Evolutionary conservation across 2,113 vertebrate species (phyloP), one percentile per base, ranked within the genome.

Genomic region (Pseudorectes ferrugineus): DNA sequence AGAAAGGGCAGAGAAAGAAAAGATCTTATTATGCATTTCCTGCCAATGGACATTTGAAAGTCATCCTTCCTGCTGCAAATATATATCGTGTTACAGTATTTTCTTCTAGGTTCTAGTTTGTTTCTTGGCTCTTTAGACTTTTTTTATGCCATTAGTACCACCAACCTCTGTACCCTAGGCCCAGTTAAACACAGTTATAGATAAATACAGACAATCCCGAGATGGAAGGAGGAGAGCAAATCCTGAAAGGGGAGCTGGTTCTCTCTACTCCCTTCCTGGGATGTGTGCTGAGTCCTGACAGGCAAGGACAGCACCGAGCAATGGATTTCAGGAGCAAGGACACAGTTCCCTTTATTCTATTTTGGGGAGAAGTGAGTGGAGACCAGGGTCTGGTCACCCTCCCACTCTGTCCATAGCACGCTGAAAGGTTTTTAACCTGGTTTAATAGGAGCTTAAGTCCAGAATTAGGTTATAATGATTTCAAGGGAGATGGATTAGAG

Each of bases 11-110:
- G 87, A 58, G 67, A 73, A 83, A 92, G 49, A 79, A 85, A 87
- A 76, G 82, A 66, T 85, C 24, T 88, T 86, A 31, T 90, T 88
- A 67, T 63, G 14, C 5, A 13, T 92, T 93, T 96, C 28, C 36
- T 90, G 87, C 51, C 74, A 72, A 11, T 38, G 75, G 57, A 18
- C 82, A 90, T 90, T 74, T 93, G 88, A 95, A 96, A 90, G 93
- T 94, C 89, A 74, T 59, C 48, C 43, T 73, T 88, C 63, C 75
- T 93, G 16, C 59, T 74, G 40, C 63, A 92, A 83, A 57, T 49
- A 42, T 14, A 12, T 29, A 18, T 18, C 1, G 1, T 1, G 1
- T 33, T 36, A 29, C 21, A 79, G 35, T 17, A 40, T 85, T 95
- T 82, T 76, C 23, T 71, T 92, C 35, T 73, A 38, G 63, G 16